Base-by-base conservation (phyloP, 1,140 invertebrate genomes). In the Drosophila mojavensis region DNA sequence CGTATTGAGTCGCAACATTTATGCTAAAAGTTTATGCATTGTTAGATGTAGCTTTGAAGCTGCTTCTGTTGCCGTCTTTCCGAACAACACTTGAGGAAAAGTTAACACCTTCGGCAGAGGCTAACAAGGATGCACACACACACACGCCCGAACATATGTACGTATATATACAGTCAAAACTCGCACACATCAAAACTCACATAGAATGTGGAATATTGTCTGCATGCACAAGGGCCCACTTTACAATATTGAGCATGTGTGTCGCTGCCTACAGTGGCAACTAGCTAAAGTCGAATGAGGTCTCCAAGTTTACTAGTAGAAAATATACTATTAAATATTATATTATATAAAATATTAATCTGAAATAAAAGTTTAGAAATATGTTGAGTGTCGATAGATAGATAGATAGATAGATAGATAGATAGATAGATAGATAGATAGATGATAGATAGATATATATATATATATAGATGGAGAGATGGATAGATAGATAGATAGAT, bases 141-240 rank as follows among this genome's bases (percentile, higher is more conserved):
- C 51, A 47, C 41, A 41, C n/a, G 58, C 33, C 17, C 17, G 17
- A 17, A 54, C 10, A 24, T 3, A 24, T 24, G 20, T 24, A 24
- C 1, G 20, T 24, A 24, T 24, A 24, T 2, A 24, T 24, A 24
- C 20, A 24, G 20, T 24, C 20, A 24, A 24, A 24, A 24, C 20
- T 24, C 33, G 5, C 41, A 47, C 10, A 62, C 54, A 36, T 54
- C 36, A 13, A 39, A 39, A 71, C 48, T 54, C 24, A 58, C 26
- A 64, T 59, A 61, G 15, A 61, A 13, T 66, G 33, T 15, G 54
- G 58, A 48, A 66, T 58, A 58, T 71, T 71, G 53, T 65, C 20
- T 75, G 59, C 78, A 65, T 66, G 60, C 82, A 77, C 83, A 77
- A 73, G 83, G 64, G 83, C 59, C 69, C 83, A 86, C 83, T 86